Base-by-base conservation (phyloP, 2,113 vertebrate species). In the Hypanus sabinus region DNA sequence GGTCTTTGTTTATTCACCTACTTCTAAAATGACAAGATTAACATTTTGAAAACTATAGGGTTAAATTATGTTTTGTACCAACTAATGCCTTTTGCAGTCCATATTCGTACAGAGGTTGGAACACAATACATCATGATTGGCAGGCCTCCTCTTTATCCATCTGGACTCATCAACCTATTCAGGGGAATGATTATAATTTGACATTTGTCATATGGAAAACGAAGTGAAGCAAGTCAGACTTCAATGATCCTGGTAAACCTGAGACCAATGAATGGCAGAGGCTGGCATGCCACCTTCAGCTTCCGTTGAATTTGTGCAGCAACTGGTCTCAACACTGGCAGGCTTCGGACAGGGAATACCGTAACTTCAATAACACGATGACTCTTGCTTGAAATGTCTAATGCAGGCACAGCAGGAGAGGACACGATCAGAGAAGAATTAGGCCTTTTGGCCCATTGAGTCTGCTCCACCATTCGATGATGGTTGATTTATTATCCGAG, bases 211-310 rank as follows among this genome's bases (percentile, higher is more conserved):
- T 30, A 24, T 30, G 11, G 57, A 87, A 24, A 87, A 87, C 30
- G 4, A 87, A 22, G 55, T 27, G 83, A 87, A 87, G 83, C 83
- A 87, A 87, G n/a, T 87, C 83, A 30, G 83, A 87, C 83, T 87
- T 60, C 83, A 87, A 87, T 87, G 83, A 16, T 60, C 11, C 30
- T 62, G 83, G 83, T 46, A 83, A 57, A 83, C 46, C 18, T 57
- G 20, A 55, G 80, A 27, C 46, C 30, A 76, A 76, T 30, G 24
- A 76, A 9, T 5, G 6, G 10, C 73, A 3, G 8, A 20, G 38
- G 38, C 79, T 60, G 46, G 24, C 46, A 57, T 30, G 30, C 22
- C 24, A 24, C 14, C 81, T 4, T 0, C 2, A 85, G 55, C 57
- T 27, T 60, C 9, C 46, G 11, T 2, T 57, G 81, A 85, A 22